These are phyloP conservation scores for Forbesichthys agassizii DNA, from an alignment of 2,113 vertebrate genomes.

Conservation along the genomic window DNA sequence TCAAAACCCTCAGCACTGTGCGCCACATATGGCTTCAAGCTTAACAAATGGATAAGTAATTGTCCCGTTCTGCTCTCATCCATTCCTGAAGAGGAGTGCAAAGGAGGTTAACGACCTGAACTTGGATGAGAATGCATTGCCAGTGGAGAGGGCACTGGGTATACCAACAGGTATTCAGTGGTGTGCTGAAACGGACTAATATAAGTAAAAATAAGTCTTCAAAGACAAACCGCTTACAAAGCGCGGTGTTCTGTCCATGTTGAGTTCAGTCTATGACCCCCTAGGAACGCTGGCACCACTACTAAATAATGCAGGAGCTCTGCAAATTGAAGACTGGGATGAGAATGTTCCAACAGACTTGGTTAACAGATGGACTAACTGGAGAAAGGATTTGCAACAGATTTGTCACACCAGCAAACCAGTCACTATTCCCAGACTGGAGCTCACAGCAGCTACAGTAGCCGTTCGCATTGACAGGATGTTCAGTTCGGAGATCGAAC, in stretches of 20 bases:
- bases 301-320: neutral
- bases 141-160: conserved; percentile 8
- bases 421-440: neutral
- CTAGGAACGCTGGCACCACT: conserved; percentile 21
- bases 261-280: conserved; percentile 21
- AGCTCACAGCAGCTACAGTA: conserved; percentile 4
- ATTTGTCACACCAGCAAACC: neutral
- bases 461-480: neutral
- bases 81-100: neutral
- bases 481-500: neutral
- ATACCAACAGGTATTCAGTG: conserved; percentile 5
- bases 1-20: neutral
- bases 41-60: conserved; percentile 14
- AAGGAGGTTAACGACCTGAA: neutral
- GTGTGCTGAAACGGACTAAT: conserved; percentile 6
- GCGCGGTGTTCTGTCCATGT: conserved; percentile 10
- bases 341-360: neutral
- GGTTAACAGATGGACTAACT: neutral
- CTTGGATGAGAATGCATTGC: conserved; percentile 10
- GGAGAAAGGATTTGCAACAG: neutral
- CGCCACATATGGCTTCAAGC: conserved; percentile 3
- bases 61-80: neutral
- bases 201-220: conserved; percentile 4
- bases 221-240: neutral
- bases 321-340: conserved; percentile 14